Base-by-base conservation (phyloP, 2,888 invertebrate species). In the Prostheceraeus crozeri region DNA sequence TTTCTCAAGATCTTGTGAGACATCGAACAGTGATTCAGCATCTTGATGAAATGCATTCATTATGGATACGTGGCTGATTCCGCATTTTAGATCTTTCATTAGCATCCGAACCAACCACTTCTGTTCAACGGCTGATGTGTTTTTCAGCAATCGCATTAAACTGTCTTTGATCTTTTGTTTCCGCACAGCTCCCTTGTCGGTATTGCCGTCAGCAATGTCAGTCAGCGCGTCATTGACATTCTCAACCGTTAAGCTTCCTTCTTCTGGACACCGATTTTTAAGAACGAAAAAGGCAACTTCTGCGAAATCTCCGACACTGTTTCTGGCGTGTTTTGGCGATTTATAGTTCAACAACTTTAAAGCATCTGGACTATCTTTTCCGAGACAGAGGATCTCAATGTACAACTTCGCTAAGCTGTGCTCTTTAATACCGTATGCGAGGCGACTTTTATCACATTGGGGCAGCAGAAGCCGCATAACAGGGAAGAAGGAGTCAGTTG, bases 71-170 rank as follows among this genome's bases (percentile, higher is more conserved):
- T 82, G 81, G 6, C 85, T 83, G 63, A 91, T 77, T 84, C 1
- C 91, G 59, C 74, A 75, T 70, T 83, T 84, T 73, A 91, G 78
- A 60, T 86, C 85, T 76, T 91, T 93, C 11, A 94, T 77, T 51
- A 94, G 82, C 56, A 93, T 84, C 57, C 90, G 80, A 3, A 90
- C 84, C 19, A 93, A 80, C 93, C 93, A 94, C 78, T 89, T 89
- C 65, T 87, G 82, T 72, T 93, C 87, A 11, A 81, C 71, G 0
- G 86, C 83, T 4, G 84, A 84, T 66, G 85, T 80, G 64, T 81
- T 81, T 63, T 82, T 81, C 28, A 87, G 77, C 48, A 89, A 80
- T 52, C 81, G 78, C 58, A 82, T 79, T 60, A 91, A 80, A 60
- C 82, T 81, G 27, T 82, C 81, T 68, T 84, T 83, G 35, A 76